Conservation (phyloP, 2,888 invertebrate species). For the Dynastes tityus region DNA sequence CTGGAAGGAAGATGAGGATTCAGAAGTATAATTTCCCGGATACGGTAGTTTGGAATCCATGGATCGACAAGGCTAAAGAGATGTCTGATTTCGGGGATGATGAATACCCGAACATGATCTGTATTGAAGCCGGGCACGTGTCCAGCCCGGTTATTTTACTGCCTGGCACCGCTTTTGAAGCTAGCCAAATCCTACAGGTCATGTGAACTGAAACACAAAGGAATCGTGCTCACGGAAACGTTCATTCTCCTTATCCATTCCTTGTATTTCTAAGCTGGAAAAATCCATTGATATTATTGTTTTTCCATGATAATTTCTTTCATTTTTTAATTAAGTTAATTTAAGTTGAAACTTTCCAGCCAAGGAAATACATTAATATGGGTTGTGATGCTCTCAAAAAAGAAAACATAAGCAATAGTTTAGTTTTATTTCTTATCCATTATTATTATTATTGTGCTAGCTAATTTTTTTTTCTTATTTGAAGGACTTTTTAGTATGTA, state of each 20-base stretch:
- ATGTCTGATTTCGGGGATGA: slow-evolving; percentile 97
- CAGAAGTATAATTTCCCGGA: slow-evolving; percentile 97
- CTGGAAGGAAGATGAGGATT: slow-evolving; percentile 92
- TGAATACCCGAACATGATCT: slow-evolving; percentile 97
- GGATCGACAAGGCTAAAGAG: slow-evolving; percentile 93
- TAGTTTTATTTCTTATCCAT: slow-evolving; percentile 55
- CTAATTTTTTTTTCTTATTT: slow-evolving; percentile 7
- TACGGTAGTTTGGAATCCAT: slow-evolving; percentile 98
- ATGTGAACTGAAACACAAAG: slow-evolving; percentile 63
- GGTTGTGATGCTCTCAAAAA: slow-evolving; percentile 56
- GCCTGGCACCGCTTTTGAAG: slow-evolving; percentile 93
- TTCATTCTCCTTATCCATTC: slow-evolving; percentile 55
- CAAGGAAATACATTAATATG: slow-evolving; percentile 53
- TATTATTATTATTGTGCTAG: slow-evolving; percentile 48
- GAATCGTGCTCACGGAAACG: slow-evolving; percentile 7
- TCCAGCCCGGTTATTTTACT: slow-evolving; percentile 89
- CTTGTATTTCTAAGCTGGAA: slow-evolving; percentile 53
- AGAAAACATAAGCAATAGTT: slow-evolving; percentile 62
- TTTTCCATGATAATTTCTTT: slow-evolving; percentile 38
- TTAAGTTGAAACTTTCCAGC: slow-evolving; percentile 53
- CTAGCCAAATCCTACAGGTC: slow-evolving; percentile 91
- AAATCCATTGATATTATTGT: slow-evolving; percentile 55
- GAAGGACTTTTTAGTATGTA: slow-evolving; percentile 25
- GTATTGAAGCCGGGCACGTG: slow-evolving; percentile 95
- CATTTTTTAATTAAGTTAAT: slow-evolving; percentile 48